Conservation (phyloP, 1,140 invertebrate genomes). For the Drosophila virilis region DNA sequence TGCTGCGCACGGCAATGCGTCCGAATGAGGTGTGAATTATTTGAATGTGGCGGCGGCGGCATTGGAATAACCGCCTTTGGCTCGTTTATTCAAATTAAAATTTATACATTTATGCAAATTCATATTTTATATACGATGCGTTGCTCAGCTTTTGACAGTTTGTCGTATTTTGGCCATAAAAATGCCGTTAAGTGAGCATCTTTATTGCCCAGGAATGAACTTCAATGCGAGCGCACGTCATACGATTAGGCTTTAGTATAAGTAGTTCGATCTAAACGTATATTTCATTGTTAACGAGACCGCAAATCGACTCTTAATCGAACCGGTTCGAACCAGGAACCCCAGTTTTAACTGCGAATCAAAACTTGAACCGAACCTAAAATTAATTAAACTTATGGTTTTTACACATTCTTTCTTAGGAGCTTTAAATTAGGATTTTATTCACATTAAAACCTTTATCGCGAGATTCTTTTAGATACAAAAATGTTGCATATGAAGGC, state of each 20-base stretch:
- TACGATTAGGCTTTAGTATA: neutral
- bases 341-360: too few relatives aligned
- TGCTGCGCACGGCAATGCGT: slow-evolving; percentile 19
- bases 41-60: slow-evolving; percentile 43
- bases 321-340: too few relatives aligned
- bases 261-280: slow-evolving; percentile 19
- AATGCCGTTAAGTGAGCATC: slow-evolving; percentile 68
- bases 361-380: too few relatives aligned
- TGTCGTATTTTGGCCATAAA: slow-evolving; percentile 70
- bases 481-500: too few relatives aligned
- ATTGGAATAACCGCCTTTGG: slow-evolving; percentile 42
- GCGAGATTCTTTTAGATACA: too few relatives aligned
- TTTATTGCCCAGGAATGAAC: slow-evolving; percentile 56
- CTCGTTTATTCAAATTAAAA: slow-evolving; percentile 74
- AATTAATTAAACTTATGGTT: too few relatives aligned
- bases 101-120: slow-evolving; percentile 55
- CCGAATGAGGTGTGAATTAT: slow-evolving; percentile 78
- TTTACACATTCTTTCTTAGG: too few relatives aligned
- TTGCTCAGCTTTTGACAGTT: slow-evolving; percentile 59
- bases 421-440: too few relatives aligned
- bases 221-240: neutral
- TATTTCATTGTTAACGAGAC: neutral
- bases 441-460: too few relatives aligned
- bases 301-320: too few relatives aligned
- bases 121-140: slow-evolving; percentile 57